Evolutionary conservation across 2,113 vertebrate genomes (phyloP), one percentile per base, ranked within the genome.

Genomic region (Mus pahari): DNA sequence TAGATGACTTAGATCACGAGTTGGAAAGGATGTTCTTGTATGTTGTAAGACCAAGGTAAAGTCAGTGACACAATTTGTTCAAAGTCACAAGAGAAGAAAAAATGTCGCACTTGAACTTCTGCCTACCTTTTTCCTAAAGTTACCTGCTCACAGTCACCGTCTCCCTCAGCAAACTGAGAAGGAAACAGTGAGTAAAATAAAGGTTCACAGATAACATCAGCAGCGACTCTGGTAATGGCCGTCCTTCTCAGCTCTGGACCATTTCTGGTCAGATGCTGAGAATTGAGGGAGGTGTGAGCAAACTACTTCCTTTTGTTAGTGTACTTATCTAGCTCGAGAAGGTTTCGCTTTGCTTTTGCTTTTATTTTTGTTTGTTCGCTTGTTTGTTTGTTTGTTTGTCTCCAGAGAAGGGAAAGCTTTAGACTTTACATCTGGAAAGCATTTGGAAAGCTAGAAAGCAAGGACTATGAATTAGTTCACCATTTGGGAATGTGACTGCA

Each of bases 381-480:
- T 48, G 48, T 48, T 77, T n/a, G 7, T 26, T 60, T 60, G 39
- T 48, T 77, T 83, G 24, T 77, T 33, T 42, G 11, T 68, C 17
- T 96, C 39, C 50, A 26, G 45, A 31, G 36, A 75, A 89, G 79
- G 62, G 89, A 96, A 89, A 66, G 5, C 48, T 95, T 64, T 83
- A 16, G 92, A 71, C 39, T 89, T 42, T 9, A 1, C 28, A 3
- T 94, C 89, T 53, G 68, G 33, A 71, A 71, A 39, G 70, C 17
- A 71, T 71, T n/a, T 71, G 70, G 36, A 26, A 86, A 90, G 71
- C 66, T 3, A 3, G 1, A 62, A 89, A 45, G 83, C 75, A 88
- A 97, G 77, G 16, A 82, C 77, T 78, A 50, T 79, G 90, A 92
- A 96, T 97, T 97, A 9, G 24, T 83, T 60, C n/a, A 82, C n/a